phyloP scores from a whole-genome alignment of 2,113 vertebrate species.

The Ceratotherium simum region DNA sequence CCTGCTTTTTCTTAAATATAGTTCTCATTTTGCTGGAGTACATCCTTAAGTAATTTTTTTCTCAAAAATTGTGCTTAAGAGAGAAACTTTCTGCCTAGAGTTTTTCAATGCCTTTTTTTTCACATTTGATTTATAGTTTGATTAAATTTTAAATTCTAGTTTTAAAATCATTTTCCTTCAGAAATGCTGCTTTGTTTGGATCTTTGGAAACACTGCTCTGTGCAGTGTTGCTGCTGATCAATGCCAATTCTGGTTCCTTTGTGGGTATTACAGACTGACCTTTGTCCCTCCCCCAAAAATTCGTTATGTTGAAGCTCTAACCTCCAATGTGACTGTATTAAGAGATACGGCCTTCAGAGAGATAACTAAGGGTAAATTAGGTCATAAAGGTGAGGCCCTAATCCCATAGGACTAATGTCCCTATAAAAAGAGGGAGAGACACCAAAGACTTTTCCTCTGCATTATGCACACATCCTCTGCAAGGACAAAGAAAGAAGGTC shows the following conservation, averaged over 20 bases:
- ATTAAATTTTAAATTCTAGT: not conserved
- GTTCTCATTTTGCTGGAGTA: not conserved
- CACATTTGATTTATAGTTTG: not conserved
- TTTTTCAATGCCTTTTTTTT: not conserved
- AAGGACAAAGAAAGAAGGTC: no score
- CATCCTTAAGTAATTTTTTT: not conserved
- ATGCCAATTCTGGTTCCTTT: not conserved
- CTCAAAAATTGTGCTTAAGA: not conserved
- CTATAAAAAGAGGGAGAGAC: not conserved
- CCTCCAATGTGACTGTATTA: not conserved
- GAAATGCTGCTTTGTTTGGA: not conserved
- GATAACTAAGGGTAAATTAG: not conserved
- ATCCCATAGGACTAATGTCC: not conserved
- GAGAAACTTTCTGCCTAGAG: not conserved
- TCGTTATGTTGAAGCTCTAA: not conserved
- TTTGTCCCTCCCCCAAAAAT: not conserved
- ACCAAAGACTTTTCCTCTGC: not conserved
- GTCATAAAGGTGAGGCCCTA: not conserved
- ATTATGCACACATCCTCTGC: no score
- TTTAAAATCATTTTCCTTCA: not conserved
- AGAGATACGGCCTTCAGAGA: not conserved
- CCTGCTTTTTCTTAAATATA: not conserved
- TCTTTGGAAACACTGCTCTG: not conserved
- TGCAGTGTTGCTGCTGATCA: not conserved
- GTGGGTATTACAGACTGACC: not conserved